Conservation (phyloP, 2,888 invertebrate genomes). For the Drosophila meridiana region DNA sequence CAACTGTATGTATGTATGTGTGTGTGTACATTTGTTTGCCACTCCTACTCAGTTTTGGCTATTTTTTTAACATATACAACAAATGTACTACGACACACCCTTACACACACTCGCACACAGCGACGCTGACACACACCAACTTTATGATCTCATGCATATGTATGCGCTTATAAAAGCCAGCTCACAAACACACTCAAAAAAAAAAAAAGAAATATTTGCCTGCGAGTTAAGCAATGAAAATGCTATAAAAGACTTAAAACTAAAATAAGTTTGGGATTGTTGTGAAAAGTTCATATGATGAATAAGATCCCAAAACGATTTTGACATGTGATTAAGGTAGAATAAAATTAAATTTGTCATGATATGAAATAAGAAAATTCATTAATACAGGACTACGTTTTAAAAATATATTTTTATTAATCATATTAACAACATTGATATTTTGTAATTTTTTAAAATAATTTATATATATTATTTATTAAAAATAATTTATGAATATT, state of each 20-base stretch:
- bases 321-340: neutral
- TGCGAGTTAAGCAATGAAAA: constrained; percentile 38
- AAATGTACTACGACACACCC: constrained; percentile 64
- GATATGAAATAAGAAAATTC: neutral
- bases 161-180: constrained; percentile 64
- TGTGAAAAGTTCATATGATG: constrained; percentile 26
- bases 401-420: no score
- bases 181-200: constrained; percentile 19
- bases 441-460: no score
- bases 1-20: constrained; percentile 22
- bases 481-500: no score
- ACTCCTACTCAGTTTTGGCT: constrained; percentile 46
- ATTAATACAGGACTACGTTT: no score
- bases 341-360: neutral
- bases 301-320: constrained; percentile 6
- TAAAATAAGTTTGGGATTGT: constrained; percentile 16
- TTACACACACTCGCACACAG: constrained; percentile 20
- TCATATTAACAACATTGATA: no score
- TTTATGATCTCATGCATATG: constrained; percentile 76
- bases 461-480: no score
- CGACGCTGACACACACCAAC: constrained; percentile 36
- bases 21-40: constrained; percentile 20
- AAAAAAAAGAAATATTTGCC: constrained; percentile 34
- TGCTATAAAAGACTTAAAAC: constrained; percentile 26
- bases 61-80: constrained; percentile 69